phyloP scores from a whole-genome alignment of 2,797 vertebrate species.

The Emys orbicularis region DNA sequence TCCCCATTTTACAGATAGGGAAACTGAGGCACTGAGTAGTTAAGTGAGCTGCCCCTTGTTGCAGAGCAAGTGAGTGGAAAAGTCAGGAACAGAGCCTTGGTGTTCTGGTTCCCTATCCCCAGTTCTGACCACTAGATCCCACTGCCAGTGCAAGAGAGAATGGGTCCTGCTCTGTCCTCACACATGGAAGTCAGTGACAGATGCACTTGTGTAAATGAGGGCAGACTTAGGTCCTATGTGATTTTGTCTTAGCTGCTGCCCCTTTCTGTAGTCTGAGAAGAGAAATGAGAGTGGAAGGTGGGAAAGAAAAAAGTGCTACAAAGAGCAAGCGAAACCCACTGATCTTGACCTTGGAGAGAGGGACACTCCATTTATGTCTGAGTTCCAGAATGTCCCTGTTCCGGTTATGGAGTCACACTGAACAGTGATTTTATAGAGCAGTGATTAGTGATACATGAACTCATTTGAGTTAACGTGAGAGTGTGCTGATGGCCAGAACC shows the following conservation, averaged over 20 bases:
- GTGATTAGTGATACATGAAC: neutral
- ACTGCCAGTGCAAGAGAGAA: neutral
- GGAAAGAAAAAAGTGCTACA: neutral
- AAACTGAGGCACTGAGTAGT: neutral
- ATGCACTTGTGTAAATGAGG: neutral
- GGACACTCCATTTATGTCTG: neutral
- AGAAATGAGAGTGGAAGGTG: neutral
- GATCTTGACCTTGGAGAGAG: neutral
- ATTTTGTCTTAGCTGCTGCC: neutral
- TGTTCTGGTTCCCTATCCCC: neutral
- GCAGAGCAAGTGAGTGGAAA: rapidly evolving
- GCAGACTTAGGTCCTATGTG: neutral
- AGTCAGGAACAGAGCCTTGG: neutral
- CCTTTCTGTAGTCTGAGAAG: neutral
- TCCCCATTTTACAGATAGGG: neutral
- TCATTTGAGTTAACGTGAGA: neutral
- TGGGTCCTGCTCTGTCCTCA: neutral
- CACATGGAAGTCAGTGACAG: neutral
- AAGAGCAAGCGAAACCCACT: neutral
- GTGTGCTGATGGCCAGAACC: neutral
- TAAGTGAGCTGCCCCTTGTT: rapidly evolving
- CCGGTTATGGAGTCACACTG: neutral
- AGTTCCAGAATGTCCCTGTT: neutral
- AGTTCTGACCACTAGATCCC: neutral
- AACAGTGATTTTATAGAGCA: neutral